phyloP scores from a whole-genome alignment of 2,113 vertebrate species.

The Nettapus auritus region DNA sequence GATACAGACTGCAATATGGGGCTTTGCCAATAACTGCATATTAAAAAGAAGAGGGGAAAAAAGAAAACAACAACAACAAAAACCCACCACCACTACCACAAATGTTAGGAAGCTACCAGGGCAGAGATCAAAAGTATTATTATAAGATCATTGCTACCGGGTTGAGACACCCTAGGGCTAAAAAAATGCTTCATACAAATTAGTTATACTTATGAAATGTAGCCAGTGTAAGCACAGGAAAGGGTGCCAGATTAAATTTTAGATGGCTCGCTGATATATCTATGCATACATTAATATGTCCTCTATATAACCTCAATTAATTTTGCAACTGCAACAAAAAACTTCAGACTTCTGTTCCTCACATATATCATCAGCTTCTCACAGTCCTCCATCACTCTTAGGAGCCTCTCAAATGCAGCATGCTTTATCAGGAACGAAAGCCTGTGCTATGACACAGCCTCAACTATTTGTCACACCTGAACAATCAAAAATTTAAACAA shows the following conservation, averaged over 20 bases:
- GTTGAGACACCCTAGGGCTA: conserved; percentile 1
- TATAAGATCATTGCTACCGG: background rate
- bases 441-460: background rate
- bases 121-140: conserved; percentile 17
- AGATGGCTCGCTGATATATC: conserved; percentile 25
- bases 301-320: conserved; percentile 59
- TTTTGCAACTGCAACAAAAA: conserved; percentile 4
- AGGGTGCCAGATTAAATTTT: conserved; percentile 39
- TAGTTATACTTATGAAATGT: background rate
- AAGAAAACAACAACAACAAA: too few relatives aligned
- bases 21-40: conserved; percentile 15
- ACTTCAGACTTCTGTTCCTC: background rate
- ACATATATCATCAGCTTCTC: background rate
- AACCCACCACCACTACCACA: background rate
- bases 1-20: background rate
- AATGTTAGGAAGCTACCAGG: background rate
- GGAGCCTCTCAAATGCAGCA: background rate
- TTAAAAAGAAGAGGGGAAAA: background rate
- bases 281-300: conserved; percentile 42
- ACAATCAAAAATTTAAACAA: background rate
- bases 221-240: conserved; percentile 10
- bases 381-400: accelerated
- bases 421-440: background rate
- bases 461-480: background rate
- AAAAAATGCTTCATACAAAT: conserved; percentile 12